Evolutionary conservation across 2,888 invertebrate genomes (phyloP), one percentile per base, ranked within the genome.

Genomic region (Desoria tigrina): DNA sequence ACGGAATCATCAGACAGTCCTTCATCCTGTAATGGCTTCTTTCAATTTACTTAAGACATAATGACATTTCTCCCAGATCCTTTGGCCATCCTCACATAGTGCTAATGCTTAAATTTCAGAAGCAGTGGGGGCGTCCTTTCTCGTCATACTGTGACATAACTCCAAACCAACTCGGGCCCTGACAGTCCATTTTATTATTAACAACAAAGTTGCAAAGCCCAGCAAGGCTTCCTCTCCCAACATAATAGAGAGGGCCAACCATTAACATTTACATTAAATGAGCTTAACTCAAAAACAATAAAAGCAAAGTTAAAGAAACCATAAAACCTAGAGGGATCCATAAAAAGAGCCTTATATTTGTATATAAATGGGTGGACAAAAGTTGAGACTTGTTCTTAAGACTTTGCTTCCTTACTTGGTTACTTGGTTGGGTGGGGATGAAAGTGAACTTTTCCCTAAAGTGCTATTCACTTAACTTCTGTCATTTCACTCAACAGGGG

Each of bases 391-490:
- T n/a, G n/a, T n/a, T 32, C 32, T 32, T 32, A 32, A 32, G 32
- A 32, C 32, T 32, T 32, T 32, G 32, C 6, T 32, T 32, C 32
- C 6, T 32, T 32, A 32, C 32, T 32, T 32, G 32, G 32, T 32
- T 32, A 32, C 32, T 32, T 32, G 32, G 32, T 54, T 54, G 54
- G 18, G 51, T 27, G 27, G 27, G 9, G 26, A 51, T 23, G 51
- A 51, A 51, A 26, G 51, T 27, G 32, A 63, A 58, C 58, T 56
- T 66, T 65, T 69, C 69, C 69, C 69, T 61, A 63, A 69, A 66
- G 69, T 69, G 61, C 69, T 63, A 69, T 69, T 69, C 69, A 66
- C 69, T 66, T 69, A 69, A 65, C 55, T 63, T 51, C 37, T 49
- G 49, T 58, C 54, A 32, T 32, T 54, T 54, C 16, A 54, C n/a